Evolutionary conservation across 1,140 invertebrate genomes (phyloP).

Genomic region (Pentalonia nigronervosa): DNA sequence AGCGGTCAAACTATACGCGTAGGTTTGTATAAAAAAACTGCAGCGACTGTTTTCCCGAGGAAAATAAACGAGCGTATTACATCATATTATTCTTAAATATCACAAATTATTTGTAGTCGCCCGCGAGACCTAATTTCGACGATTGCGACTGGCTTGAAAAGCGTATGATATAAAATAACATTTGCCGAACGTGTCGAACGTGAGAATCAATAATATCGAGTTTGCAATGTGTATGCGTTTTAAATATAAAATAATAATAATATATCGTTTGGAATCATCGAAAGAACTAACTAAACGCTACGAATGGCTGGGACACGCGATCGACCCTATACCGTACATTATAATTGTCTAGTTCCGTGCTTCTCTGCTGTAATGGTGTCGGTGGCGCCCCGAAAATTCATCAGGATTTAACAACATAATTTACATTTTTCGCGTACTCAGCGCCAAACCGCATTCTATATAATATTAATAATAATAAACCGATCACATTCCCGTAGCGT

Average conservation of each 20-base stretch:
- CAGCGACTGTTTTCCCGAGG: neutral
- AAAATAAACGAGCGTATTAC: neutral
- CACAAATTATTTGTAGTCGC: neutral
- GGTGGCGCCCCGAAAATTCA: neutral
- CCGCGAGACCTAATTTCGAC: neutral
- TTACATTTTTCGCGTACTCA: neutral
- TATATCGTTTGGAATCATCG: neutral
- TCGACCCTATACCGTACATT: neutral
- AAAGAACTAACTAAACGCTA: neutral
- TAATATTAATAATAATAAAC: slow-evolving; percentile 19
- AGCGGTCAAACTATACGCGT: neutral
- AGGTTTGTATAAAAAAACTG: neutral
- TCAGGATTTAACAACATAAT: slow-evolving; percentile 32
- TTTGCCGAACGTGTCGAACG: neutral
- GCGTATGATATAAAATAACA: neutral
- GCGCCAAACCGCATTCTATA: neutral
- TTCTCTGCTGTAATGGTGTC: neutral
- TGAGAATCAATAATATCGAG: neutral
- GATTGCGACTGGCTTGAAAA: neutral
- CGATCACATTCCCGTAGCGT: neutral
- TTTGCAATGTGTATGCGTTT: neutral
- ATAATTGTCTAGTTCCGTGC: neutral
- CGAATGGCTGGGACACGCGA: neutral
- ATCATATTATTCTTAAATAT: neutral
- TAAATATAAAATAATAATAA: neutral